Conservation (phyloP, 2,888 invertebrate genomes). For the Anarsia innoxiella region DNA sequence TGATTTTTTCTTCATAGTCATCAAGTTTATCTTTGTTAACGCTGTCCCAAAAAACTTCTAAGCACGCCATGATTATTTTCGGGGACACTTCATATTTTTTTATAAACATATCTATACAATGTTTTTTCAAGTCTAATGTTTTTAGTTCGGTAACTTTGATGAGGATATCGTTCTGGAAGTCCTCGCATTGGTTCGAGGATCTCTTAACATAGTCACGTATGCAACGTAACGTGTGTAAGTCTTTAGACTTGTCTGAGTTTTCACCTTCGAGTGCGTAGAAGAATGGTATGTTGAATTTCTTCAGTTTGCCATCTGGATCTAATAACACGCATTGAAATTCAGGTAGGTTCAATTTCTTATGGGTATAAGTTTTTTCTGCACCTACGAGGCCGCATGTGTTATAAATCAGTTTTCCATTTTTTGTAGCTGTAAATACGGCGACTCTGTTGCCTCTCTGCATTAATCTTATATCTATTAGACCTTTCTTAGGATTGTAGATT, state of each 20-base stretch:
- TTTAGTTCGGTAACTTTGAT: conserved; percentile 78
- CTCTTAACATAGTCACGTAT: conserved; percentile 80
- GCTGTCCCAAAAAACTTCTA: conserved; percentile 64
- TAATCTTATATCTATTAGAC: conserved; percentile 94
- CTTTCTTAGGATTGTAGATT: conserved; percentile 94
- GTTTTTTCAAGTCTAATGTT: conserved; percentile 82
- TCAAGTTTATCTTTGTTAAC: conserved; percentile 29
- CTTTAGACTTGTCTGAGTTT: conserved; percentile 89
- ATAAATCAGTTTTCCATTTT: conserved; percentile 86
- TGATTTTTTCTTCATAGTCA: conserved; percentile 34
- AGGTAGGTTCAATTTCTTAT: conserved; percentile 75
- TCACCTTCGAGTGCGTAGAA: conserved; percentile 92
- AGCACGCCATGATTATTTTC: conserved; percentile 70
- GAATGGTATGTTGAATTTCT: conserved; percentile 91
- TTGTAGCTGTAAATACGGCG: conserved; percentile 92
- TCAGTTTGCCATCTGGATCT: conserved; percentile 87
- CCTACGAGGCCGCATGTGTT: conserved; percentile 89
- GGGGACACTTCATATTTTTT: conserved; percentile 78
- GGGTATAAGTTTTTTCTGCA: conserved; percentile 71
- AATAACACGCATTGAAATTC: conserved; percentile 85
- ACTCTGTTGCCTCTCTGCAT: conserved; percentile 93
- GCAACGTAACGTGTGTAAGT: conserved; percentile 89
- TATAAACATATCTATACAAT: conserved; percentile 82
- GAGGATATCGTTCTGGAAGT: conserved; percentile 67
- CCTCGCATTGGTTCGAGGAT: conserved; percentile 62